phyloP scores from a whole-genome alignment of 2,113 vertebrate genomes.

The Brachyhypopomus gauderio region DNA sequence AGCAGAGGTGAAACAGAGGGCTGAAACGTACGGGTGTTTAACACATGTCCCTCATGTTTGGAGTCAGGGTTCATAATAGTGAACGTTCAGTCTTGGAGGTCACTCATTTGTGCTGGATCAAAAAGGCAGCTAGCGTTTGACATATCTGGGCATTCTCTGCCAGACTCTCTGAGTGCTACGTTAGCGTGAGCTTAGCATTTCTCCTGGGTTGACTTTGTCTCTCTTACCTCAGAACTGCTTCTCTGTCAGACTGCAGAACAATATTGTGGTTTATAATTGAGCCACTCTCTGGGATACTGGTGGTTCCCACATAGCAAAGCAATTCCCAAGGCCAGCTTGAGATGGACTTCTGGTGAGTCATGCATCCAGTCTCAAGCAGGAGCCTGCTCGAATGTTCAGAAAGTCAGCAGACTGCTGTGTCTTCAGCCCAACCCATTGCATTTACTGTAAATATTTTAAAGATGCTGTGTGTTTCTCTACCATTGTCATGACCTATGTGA shows the following conservation, averaged over 20 bases:
- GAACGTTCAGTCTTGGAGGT: constrained; percentile 56
- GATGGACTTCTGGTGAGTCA: constrained; percentile 23
- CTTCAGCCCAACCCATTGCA: neutral
- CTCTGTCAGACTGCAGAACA: constrained; percentile 46
- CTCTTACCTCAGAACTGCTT: constrained; percentile 55
- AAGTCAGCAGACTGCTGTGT: neutral
- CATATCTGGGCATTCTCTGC: constrained; percentile 61
- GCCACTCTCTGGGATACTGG: constrained; percentile 8
- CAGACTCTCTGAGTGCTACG: constrained; percentile 52
- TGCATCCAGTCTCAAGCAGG: constrained; percentile 3
- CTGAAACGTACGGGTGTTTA: constrained; percentile 59
- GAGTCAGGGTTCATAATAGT: constrained; percentile 50
- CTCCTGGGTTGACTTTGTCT: constrained; percentile 43
- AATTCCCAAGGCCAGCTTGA: constrained; percentile 21
- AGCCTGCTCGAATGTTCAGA: constrained; percentile 33
- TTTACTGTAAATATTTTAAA: constrained; percentile 20
- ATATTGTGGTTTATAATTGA: constrained; percentile 51
- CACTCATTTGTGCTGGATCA: constrained; percentile 55
- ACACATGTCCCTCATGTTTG: constrained; percentile 6
- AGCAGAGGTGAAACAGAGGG: constrained; percentile 33
- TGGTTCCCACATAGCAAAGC: constrained; percentile 38
- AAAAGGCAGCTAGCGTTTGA: constrained; percentile 56
- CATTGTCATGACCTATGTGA: constrained; percentile 10
- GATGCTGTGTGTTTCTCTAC: neutral
- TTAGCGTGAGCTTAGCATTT: constrained; percentile 40